These are phyloP conservation scores for Parnassius apollo DNA, from an alignment of 2,888 invertebrate species.

Conservation along the genomic window DNA sequence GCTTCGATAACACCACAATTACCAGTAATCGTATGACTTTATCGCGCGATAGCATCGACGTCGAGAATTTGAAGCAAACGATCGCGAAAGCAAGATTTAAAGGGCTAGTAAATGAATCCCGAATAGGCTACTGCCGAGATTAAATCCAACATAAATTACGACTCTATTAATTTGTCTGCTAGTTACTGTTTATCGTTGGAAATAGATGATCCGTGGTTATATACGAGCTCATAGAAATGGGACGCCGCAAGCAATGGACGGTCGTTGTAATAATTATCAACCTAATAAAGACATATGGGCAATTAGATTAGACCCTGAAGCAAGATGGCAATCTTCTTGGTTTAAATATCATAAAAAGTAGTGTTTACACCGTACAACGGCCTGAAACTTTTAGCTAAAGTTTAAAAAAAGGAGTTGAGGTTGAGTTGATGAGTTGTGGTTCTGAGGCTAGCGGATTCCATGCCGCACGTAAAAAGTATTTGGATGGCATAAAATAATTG, in stretches of 20 bases:
- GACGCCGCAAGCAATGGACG: conserved; percentile 21
- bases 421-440: too few species aligned
- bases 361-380: too few species aligned
- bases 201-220: conserved; percentile 19
- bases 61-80: conserved; percentile 12
- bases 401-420: too few species aligned
- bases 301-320: conserved; percentile 19
- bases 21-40: conserved; percentile 2
- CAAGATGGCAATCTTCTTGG: conserved; percentile 10
- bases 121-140: conserved; percentile 30
- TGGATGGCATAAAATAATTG: too few species aligned
- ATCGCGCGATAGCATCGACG: conserved; percentile 16
- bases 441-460: too few species aligned
- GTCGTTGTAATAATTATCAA: conserved; percentile 18
- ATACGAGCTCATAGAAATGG: conserved; percentile 26
- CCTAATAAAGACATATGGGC: conserved; percentile 24
- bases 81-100: conserved; percentile 17
- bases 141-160: conserved; percentile 31
- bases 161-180: conserved; percentile 26
- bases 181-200: conserved; percentile 17
- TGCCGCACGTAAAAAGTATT: too few species aligned
- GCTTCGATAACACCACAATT: not conserved
- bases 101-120: conserved; percentile 26
- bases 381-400: too few species aligned
- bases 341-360: conserved; percentile 7